phyloP scores from a whole-genome alignment of 2,888 invertebrate genomes.

The Atrina japonica region DNA sequence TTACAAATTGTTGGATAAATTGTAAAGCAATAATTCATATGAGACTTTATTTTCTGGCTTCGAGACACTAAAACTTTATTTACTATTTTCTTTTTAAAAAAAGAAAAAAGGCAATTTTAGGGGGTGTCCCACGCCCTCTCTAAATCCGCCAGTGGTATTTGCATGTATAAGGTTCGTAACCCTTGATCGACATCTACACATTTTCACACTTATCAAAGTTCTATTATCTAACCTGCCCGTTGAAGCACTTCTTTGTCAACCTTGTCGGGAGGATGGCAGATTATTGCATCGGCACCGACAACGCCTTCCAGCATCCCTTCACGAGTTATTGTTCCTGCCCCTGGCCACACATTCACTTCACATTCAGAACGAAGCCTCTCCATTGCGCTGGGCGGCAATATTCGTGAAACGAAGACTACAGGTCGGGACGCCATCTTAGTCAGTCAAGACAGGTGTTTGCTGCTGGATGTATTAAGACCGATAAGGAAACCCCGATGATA shows the following conservation, averaged over 20 bases:
- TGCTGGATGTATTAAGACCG: no score
- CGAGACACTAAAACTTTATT: no score
- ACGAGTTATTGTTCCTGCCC: conserved; percentile 31
- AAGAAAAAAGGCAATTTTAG: no score
- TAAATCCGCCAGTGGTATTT: no score
- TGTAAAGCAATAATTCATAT: not conserved
- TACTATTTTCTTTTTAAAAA: no score
- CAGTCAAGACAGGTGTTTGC: no score
- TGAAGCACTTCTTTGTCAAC: conserved; percentile 60
- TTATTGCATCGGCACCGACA: conserved; percentile 37
- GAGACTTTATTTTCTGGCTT: not conserved
- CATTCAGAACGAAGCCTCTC: conserved; percentile 25
- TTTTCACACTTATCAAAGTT: no score
- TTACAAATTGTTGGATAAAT: no score
- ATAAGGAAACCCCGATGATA: no score
- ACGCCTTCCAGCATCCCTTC: conserved; percentile 43
- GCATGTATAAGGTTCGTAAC: not conserved
- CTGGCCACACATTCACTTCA: conserved; percentile 26
- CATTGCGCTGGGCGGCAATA: conserved; percentile 28
- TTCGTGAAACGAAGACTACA: conserved; percentile 39
- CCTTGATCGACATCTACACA: conserved; percentile 1
- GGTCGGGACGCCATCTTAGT: conserved; percentile 26
- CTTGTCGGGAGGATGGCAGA: conserved; percentile 53
- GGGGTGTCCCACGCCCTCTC: no score
- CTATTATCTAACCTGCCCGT: conserved; percentile 60